Evolutionary conservation across 2,113 vertebrate species (phyloP).

Genomic region (Perca fluviatilis): DNA sequence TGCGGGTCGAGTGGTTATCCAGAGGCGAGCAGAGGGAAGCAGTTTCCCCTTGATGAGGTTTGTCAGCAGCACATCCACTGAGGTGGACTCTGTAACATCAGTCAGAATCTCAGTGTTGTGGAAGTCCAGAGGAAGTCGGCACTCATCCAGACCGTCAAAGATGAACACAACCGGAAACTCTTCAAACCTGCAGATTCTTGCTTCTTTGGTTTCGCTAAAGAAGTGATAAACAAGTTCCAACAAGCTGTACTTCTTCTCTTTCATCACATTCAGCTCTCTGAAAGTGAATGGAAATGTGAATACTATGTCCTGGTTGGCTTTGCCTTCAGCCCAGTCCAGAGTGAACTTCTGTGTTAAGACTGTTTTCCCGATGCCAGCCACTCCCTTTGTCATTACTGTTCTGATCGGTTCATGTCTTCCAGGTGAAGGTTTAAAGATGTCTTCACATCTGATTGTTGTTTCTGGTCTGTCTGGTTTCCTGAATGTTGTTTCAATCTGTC

Average conservation of each 20-base stretch:
- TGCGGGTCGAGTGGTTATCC: constrained; percentile 52
- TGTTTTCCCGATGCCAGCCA: constrained; percentile 53
- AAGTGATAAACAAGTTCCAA: constrained; percentile 44
- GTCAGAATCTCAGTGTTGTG: background rate
- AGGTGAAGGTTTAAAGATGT: constrained; percentile 29
- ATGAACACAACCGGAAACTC: constrained; percentile 13
- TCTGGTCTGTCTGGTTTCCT: constrained; percentile 25
- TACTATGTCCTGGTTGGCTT: constrained; percentile 2
- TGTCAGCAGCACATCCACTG: constrained; percentile 47
- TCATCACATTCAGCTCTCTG: constrained; percentile 43
- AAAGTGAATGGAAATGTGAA: constrained; percentile 48
- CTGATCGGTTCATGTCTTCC: background rate
- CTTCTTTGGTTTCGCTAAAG: constrained; percentile 7
- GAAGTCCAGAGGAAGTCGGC: constrained; percentile 45
- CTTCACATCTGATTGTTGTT: background rate
- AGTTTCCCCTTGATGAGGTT: constrained; percentile 46
- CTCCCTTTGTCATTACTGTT: constrained; percentile 37
- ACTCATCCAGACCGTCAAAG: constrained; percentile 41
- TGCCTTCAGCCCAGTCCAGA: constrained; percentile 56
- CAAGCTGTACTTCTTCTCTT: background rate
- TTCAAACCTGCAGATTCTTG: constrained; percentile 16
- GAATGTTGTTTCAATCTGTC: constrained; percentile 54
- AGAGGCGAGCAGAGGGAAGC: constrained; percentile 43
- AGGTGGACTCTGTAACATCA: constrained; percentile 31
- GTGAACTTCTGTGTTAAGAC: constrained; percentile 45